Evolutionary conservation across 2,113 vertebrate species (phyloP), one percentile per base, ranked within the genome.

Genomic region (Pogonocichla stellata): DNA sequence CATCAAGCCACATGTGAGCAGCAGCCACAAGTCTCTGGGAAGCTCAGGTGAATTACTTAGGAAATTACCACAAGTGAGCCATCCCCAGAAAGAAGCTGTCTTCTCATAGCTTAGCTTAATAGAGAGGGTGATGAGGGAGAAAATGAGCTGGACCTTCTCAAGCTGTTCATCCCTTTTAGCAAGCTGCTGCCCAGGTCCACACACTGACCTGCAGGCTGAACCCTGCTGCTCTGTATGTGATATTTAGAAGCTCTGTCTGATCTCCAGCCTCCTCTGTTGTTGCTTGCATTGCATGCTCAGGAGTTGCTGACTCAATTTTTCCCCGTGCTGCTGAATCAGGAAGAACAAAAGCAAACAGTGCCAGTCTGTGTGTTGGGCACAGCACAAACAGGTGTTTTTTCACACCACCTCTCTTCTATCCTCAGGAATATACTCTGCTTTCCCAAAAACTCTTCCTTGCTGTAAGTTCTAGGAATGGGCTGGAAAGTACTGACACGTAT

Each of bases 261-360:
- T 61, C 73, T 71, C 45, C 22, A n/a, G 4, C 31, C n/a, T 82
- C 60, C 51, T 67, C 47, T 78, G 11, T 61, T 38, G 34, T 24
- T 58, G 20, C 88, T 82, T 92, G 66, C 54, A 71, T 26, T 12
- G 28, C 23, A 14, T 47, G 80, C 80, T 84, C n/a, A 61, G 77
- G 80, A 77, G 34, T n/a, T 77, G 77, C 94, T 96, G 80, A 97
- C 64, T 97, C 80, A 96, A 11, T 73, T 43, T 66, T 80, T 53
- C 62, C 87, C 86, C 64, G 72, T 81, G 58, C 34, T 91, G 62
- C 94, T 95, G 92, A 95, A 47, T 94, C 80, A 92, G 83, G 88
- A 80, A 50, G 66, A 66, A 51, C 51, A 64, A 43, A 51, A 58
- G 51, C 31, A 70, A 53, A 77, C 29, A 29, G 45, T 12, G 36